Evolutionary conservation across 23 tunicate species (phyloP), one percentile per base, ranked within the genome.

Genomic region (Trididemnum miniatum): DNA sequence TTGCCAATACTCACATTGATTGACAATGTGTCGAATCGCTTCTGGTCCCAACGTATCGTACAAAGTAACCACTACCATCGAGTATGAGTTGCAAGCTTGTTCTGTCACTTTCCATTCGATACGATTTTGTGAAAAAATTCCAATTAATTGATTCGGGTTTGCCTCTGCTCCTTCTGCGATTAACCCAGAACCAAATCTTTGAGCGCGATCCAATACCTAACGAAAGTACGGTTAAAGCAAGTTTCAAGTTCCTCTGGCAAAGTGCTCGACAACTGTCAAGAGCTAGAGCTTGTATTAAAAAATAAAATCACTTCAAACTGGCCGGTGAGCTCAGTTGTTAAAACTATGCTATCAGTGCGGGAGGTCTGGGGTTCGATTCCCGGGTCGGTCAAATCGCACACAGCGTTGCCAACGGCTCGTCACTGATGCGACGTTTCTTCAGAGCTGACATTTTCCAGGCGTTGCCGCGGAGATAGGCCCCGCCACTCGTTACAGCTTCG

Each of bases 1-100:
- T 49, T 49, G 57, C 23, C 15, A 15, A 12, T 66, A 1, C 35
- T 82, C 65, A 59, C 88, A 84, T 0, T 57, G 82, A 18, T 59
- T 60, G 49, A 84, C 73, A 60, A 84, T 76, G 49, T 84, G 73
- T 12, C 57, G 39, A 32, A 84, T 34, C 2, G 82, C 38, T 30
- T 84, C 59, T 35, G 73, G 73, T 2, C 88, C 82, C 40, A 84
- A 31, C 2, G 82, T 49, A 65, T 76, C 88, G 44, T 84, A 84
- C 31, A 84, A 34, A 20, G 88, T 80, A 31, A 84, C 88, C 18
- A 59, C 31, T 7, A 77, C 82, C 88, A 84, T 84, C 15, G 88
- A 84, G 31, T 54, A 84, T 9, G 65, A 57, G 35, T 80, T 78
- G 54, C 88, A 84, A 2, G 71, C 82, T 20, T 54, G 72, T 22